phyloP scores from a whole-genome alignment of 2,113 vertebrate species.

The Numida meleagris region DNA sequence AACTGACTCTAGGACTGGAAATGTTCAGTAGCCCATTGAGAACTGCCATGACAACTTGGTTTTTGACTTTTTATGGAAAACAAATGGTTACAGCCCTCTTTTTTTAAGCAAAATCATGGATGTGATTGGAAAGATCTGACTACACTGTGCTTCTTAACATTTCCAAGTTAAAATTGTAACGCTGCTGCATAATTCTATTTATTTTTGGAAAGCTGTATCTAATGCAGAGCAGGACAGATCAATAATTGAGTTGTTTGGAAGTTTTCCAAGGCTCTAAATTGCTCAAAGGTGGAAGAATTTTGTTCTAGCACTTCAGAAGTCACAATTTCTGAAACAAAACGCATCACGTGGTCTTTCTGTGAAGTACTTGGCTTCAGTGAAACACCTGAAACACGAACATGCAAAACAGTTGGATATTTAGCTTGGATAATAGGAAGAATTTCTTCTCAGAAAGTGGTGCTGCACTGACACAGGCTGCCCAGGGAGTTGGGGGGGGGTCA shows the following conservation, averaged over 20 bases:
- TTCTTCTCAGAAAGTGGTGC: too few relatives aligned
- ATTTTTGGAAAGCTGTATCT: not conserved
- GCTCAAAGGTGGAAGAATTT: not conserved
- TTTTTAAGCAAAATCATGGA: not conserved
- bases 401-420: too few relatives aligned
- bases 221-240: not conserved
- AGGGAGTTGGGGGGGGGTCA: too few relatives aligned
- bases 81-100: not conserved
- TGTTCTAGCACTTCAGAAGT: not conserved
- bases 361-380: not conserved
- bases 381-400: not conserved
- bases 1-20: not conserved
- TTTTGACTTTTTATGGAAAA: not conserved
- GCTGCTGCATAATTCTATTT: not conserved
- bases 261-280: not conserved
- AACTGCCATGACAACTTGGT: not conserved
- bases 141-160: not conserved
- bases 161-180: not conserved
- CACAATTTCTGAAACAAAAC: not conserved
- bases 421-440: too few relatives aligned
- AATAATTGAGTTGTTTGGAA: not conserved
- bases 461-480: too few relatives aligned
- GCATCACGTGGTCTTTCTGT: not conserved
- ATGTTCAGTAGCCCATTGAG: not conserved
- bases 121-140: not conserved